These are phyloP conservation scores for Pelochelys cantorii DNA, from an alignment of 2,797 vertebrate species.

Conservation along the genomic window DNA sequence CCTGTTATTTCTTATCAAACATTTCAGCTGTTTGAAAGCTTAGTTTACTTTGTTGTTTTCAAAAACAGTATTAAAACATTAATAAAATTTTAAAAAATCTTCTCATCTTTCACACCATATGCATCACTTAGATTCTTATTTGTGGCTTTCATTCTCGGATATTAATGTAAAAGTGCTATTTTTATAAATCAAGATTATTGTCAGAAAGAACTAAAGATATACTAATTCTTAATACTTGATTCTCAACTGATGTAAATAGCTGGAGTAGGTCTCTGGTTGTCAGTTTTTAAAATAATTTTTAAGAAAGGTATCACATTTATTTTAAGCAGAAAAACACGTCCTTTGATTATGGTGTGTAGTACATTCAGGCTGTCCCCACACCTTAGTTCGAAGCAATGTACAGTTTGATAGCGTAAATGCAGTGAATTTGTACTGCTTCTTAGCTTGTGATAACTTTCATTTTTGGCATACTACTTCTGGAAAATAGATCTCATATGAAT, in stretches of 20 bases:
- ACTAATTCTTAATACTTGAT: not conserved
- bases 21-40: slow-evolving; percentile 37
- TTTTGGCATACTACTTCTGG: not conserved
- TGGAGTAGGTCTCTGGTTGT: not conserved
- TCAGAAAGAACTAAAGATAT: not conserved
- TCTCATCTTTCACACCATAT: not conserved
- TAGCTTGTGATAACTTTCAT: not conserved
- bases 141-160: not conserved
- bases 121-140: not conserved
- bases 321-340: not conserved
- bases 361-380: not conserved
- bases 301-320: not conserved
- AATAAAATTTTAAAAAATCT: not conserved
- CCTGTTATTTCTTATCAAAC: slow-evolving; percentile 23
- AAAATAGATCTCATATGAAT: not conserved
- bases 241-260: not conserved
- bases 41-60: not conserved
- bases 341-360: not conserved
- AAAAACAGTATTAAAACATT: not conserved
- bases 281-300: not conserved
- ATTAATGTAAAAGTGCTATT: not conserved
- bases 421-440: not conserved
- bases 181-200: not conserved
- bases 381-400: not conserved
- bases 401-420: not conserved